These are phyloP conservation scores for Amaurobius ferox DNA, from an alignment of 2,888 invertebrate species.

Conservation along the genomic window DNA sequence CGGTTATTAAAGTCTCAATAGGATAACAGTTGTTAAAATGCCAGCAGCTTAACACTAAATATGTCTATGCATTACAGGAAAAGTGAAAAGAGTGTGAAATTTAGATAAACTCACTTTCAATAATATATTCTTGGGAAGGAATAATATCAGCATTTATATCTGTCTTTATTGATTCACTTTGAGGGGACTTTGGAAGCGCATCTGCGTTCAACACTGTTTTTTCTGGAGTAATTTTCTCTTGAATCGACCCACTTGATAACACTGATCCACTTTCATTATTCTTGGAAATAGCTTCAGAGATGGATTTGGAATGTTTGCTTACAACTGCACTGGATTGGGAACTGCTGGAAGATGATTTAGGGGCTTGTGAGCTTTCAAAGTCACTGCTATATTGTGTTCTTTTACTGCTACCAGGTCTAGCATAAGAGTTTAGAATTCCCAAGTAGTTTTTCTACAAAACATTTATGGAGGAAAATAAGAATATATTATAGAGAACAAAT, in stretches of 20 bases:
- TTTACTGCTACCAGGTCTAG: neutral
- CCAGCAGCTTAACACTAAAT: too few relatives aligned
- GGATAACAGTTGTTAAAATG: too few relatives aligned
- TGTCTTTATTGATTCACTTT: neutral
- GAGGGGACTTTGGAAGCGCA: neutral
- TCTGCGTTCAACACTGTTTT: neutral
- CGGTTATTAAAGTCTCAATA: too few relatives aligned
- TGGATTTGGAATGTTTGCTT: constrained; percentile 4
- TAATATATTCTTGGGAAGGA: neutral
- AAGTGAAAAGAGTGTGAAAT: neutral
- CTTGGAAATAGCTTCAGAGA: neutral
- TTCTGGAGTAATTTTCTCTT: neutral
- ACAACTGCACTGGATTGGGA: constrained; percentile 21
- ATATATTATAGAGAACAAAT: too few relatives aligned
- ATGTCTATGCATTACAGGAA: too few relatives aligned
- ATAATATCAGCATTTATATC: neutral
- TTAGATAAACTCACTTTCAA: neutral
- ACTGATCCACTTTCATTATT: neutral
- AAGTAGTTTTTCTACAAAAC: neutral
- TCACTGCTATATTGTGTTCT: constrained; percentile 18
- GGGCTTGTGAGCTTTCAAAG: constrained; percentile 9
- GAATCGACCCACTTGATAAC: neutral
- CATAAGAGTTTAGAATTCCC: neutral
- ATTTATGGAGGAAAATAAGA: neutral
- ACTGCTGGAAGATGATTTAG: constrained; percentile 19